Percentiles rank a stretch among this genome's conserved stretches.
phyloP scores from a whole-genome alignment of 2,797 vertebrate species.

The Sebastes ruberrimus region DNA sequence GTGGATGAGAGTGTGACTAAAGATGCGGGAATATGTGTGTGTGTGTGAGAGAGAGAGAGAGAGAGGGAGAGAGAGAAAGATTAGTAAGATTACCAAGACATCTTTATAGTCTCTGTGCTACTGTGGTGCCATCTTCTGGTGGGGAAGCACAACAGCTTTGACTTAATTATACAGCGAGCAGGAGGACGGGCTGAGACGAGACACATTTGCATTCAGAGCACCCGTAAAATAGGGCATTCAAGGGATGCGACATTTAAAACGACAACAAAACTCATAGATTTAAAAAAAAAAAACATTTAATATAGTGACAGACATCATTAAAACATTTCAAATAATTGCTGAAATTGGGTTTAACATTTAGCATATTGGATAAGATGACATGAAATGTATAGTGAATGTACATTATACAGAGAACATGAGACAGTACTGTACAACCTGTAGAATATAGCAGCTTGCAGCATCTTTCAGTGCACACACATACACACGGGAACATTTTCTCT shows the following conservation, averaged over 20 bases:
- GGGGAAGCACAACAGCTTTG: slow-evolving; percentile 22
- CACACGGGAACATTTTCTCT: background rate
- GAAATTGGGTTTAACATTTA: slow-evolving; percentile 48
- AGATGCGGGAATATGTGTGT: background rate
- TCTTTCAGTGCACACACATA: slow-evolving; percentile 54
- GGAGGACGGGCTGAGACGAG: background rate
- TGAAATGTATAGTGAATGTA: slow-evolving; percentile 33
- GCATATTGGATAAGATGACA: slow-evolving; percentile 39
- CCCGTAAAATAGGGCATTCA: background rate
- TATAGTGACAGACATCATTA: slow-evolving; percentile 44
- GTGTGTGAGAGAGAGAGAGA: background rate
- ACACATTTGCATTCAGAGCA: slow-evolving; percentile 12
- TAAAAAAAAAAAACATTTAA: slow-evolving; percentile 54
- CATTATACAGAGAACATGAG: slow-evolving; percentile 45
- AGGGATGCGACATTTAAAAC: slow-evolving; percentile 2
- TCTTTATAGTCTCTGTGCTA: slow-evolving; percentile 48
- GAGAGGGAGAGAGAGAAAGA: background rate
- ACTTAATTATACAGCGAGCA: background rate
- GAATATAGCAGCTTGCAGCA: slow-evolving; percentile 73
- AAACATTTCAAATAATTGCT: slow-evolving; percentile 38
- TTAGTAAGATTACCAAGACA: slow-evolving; percentile 37
- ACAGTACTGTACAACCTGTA: slow-evolving; percentile 64
- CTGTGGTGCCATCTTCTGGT: slow-evolving; percentile 78
- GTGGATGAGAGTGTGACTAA: background rate
- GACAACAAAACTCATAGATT: background rate